A percentile compares a stretch with the other conserved stretches of the same genome.
These are phyloP conservation scores for Sylvicola fuscatus DNA, from an alignment of 2,888 invertebrate species.

Conservation along the genomic window DNA sequence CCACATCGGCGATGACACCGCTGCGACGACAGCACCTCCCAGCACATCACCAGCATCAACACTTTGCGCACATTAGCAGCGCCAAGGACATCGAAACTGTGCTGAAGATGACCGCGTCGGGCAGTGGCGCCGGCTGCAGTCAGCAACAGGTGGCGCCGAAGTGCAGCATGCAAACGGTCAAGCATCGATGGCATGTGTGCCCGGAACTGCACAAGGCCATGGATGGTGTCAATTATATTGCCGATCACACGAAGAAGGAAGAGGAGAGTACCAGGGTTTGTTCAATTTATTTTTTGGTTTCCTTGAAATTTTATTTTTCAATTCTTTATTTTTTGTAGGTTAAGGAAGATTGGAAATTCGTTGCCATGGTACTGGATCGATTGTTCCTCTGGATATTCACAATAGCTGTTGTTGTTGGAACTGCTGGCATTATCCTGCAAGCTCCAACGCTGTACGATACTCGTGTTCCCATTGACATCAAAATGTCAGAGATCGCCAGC, in stretches of 20 bases:
- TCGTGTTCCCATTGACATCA: constrained; percentile 69
- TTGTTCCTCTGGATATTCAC: constrained; percentile 96
- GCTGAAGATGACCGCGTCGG: constrained; percentile 4
- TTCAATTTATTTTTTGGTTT: not conserved
- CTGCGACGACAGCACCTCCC: constrained; percentile 14
- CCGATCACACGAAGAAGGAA: constrained; percentile 79
- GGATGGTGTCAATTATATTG: constrained; percentile 80
- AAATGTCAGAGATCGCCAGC: constrained; percentile 74
- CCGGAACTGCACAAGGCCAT: constrained; percentile 84
- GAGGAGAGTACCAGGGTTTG: constrained; percentile 73
- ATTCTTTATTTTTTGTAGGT: constrained; percentile 34
- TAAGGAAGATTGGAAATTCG: constrained; percentile 97
- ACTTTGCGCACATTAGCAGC: constrained; percentile 20
- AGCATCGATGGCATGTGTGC: constrained; percentile 71
- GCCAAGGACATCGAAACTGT: constrained; percentile 8
- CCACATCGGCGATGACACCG: constrained; percentile 6
- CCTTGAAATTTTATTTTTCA: constrained; percentile 1
- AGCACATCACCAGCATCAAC: constrained; percentile 21
- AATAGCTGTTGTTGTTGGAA: constrained; percentile 82
- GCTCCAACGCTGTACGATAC: constrained; percentile 89
- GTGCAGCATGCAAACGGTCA: constrained; percentile 28
- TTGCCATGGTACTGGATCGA: constrained; percentile 93
- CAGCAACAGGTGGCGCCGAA: constrained; percentile 34
- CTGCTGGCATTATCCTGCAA: constrained; percentile 83
- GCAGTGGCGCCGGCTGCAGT: not conserved